Percentiles rank a stretch among this genome's conserved stretches.
Conservation (phyloP, 2,797 vertebrate species). For the Anomalospiza imberbis region DNA sequence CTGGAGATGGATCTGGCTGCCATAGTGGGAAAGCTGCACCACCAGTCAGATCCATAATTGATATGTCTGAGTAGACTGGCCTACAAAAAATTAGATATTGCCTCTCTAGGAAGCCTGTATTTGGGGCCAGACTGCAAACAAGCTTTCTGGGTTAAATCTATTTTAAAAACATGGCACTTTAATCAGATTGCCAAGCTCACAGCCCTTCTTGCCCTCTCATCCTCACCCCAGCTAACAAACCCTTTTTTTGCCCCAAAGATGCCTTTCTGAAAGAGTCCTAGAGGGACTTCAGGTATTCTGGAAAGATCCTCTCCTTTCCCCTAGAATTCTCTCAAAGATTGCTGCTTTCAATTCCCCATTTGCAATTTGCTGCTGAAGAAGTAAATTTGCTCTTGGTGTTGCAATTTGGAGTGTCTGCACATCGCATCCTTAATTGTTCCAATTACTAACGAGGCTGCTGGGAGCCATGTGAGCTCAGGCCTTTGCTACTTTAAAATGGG, state of each 20-base stretch:
- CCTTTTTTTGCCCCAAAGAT: neutral
- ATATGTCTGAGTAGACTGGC: neutral
- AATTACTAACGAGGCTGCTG: neutral
- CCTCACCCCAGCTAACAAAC: neutral
- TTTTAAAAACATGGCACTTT: neutral
- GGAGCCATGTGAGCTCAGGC: neutral
- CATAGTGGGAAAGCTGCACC: neutral
- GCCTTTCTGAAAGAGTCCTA: neutral
- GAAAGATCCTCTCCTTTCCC: neutral
- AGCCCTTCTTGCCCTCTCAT: neutral
- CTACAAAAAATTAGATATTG: neutral
- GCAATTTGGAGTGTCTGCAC: neutral
- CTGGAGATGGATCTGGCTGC: neutral
- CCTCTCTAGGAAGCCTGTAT: neutral
- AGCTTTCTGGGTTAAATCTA: neutral
- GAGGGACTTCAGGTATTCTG: neutral
- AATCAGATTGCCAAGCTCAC: neutral
- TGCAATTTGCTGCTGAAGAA: neutral
- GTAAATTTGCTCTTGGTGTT: neutral
- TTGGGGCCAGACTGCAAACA: neutral
- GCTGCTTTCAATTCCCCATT: neutral
- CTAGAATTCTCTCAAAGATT: neutral
- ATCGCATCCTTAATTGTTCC: neutral
- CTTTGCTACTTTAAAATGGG: neutral
- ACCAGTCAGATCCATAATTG: neutral